phyloP scores from a whole-genome alignment of 2,113 vertebrate genomes.

The Guaruba guarouba region DNA sequence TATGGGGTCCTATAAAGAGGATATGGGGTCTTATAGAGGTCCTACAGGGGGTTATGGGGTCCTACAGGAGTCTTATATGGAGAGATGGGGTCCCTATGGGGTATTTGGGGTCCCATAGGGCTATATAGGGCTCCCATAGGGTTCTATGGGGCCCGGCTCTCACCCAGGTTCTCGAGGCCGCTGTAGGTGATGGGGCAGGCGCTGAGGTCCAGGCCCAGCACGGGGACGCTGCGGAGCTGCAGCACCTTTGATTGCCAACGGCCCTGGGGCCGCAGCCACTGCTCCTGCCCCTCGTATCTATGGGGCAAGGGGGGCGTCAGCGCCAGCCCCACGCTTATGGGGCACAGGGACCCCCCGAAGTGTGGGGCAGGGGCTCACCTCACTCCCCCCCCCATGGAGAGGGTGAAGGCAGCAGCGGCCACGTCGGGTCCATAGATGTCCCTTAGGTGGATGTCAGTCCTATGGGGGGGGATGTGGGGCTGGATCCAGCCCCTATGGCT shows the following conservation, averaged over 20 bases:
- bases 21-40: too few relatives aligned
- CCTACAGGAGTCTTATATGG: too few relatives aligned
- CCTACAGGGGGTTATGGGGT: too few relatives aligned
- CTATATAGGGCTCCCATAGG: too few relatives aligned
- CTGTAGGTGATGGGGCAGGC: not conserved
- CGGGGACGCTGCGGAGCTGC: not conserved
- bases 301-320: not conserved
- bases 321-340: not conserved
- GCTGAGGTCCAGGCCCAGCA: not conserved
- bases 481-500: too few relatives aligned
- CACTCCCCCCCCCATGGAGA: not conserved
- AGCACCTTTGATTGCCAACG: not conserved
- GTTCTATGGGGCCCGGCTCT: not conserved
- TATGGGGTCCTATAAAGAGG: too few relatives aligned
- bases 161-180: not conserved
- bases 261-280: not conserved
- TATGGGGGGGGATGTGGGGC: not conserved
- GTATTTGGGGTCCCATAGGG: too few relatives aligned
- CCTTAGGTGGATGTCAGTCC: not conserved
- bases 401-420: not conserved
- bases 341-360: not conserved
- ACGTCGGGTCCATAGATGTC: not conserved
- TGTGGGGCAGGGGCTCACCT: not conserved
- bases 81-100: too few relatives aligned
- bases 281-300: not conserved